Base-by-base conservation (phyloP, 2,797 vertebrate genomes). In the Pelobates cultripes region DNA sequence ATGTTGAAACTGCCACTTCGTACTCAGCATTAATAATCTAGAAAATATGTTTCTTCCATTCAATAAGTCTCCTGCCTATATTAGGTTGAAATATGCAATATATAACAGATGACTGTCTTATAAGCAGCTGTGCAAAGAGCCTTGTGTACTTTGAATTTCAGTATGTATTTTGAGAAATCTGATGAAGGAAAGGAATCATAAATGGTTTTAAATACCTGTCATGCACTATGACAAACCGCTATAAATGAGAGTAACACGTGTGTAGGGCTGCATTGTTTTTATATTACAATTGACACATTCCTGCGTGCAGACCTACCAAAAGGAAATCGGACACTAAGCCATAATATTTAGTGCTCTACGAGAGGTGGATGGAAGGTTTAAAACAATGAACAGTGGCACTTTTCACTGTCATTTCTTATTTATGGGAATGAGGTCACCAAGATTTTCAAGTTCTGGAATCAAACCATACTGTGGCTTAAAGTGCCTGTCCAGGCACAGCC, bases 201-300 rank as follows among this genome's bases (percentile, higher is more conserved):
- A 72, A 74, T 60, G 15, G 43, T 57, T 74, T 68, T n/a, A 60
- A 53, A 28, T 73, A 47, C 13, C 70, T 51, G 60, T 73, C 71
- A 68, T 17, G 12, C 63, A 41, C 60, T 43, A 43, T 75, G 73
- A 75, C 75, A 75, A 69, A 63, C 43, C 15, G 17, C 64, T 69
- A 43, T 75, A 69, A 73, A 80, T 74, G 71, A 74, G 17, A 69
- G 72, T 70, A 75, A 81, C 72, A 80, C 14, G 63, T 74, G 78
- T 68, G 17, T 64, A 15, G 3, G n/a, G 7, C 43, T 17, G 42
- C 28, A 75, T 63, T 69, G 55, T 51, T 70, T 68, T 80, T 45
- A 15, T 51, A 63, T 70, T 70, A 47, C 68, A 69, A 75, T 41
- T 75, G 79, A 81, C 51, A 70, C 79, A 75, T 70, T 81, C 64